A percentile compares a stretch with the other conserved stretches of the same genome.
phyloP scores from a whole-genome alignment of 2,797 vertebrate species.

The Acrossocheilus wenchowensis region DNA sequence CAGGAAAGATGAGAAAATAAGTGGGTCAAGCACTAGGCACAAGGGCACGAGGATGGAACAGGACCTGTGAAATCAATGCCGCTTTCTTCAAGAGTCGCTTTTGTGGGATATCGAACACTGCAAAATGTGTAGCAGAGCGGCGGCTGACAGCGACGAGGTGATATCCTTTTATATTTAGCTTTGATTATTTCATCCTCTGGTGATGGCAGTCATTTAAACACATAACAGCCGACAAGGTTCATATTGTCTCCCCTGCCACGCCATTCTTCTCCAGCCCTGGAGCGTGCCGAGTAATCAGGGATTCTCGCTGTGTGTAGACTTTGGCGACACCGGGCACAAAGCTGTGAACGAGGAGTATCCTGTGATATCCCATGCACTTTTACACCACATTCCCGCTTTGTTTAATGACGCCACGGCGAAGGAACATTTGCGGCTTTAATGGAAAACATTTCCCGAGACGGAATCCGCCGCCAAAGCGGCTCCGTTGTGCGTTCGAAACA shows the following conservation, averaged over 20 bases:
- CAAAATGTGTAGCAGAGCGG: constrained; percentile 68
- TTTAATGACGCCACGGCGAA: constrained; percentile 21
- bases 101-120: constrained; percentile 78
- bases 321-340: constrained; percentile 24
- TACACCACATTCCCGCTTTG: background rate
- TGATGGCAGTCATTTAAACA: constrained; percentile 56
- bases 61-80: constrained; percentile 81
- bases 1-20: constrained; percentile 86
- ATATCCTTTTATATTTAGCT: constrained; percentile 67
- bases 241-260: constrained; percentile 53
- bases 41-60: constrained; percentile 74
- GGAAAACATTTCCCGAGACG: constrained; percentile 33
- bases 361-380: constrained; percentile 36
- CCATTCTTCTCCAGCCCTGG: constrained; percentile 44
- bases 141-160: constrained; percentile 72
- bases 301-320: constrained; percentile 50
- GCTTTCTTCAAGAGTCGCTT: constrained; percentile 69
- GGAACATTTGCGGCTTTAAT: constrained; percentile 36
- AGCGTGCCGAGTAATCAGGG: constrained; percentile 49
- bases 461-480: background rate
- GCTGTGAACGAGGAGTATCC: constrained; percentile 9
- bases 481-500: constrained; percentile 16
- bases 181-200: constrained; percentile 60
- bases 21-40: constrained; percentile 81
- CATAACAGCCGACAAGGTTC: constrained; percentile 57